Evolutionary conservation across 2,888 invertebrate genomes (phyloP).

Genomic region (Coelogynopora nodosa): DNA sequence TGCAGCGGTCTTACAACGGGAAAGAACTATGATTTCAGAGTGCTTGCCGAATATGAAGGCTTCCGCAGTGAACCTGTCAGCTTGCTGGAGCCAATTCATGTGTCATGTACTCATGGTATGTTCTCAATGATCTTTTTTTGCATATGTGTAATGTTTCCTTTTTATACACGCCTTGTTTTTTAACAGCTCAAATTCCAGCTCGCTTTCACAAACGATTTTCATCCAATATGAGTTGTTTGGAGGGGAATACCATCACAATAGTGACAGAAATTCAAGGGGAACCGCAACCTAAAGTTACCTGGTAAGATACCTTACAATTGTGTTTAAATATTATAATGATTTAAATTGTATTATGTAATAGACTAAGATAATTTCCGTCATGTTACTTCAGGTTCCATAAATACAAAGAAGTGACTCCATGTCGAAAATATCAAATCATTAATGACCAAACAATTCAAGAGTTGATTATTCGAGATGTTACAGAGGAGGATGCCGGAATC

Average conservation of each 20-base stretch:
- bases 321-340: background rate
- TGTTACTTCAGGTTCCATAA: conserved; percentile 7
- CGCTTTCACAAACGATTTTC: background rate
- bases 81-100: background rate
- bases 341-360: background rate
- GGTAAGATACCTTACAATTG: background rate
- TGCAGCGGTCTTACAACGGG: background rate
- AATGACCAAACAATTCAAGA: background rate
- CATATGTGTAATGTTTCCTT: too few species aligned
- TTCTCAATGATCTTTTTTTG: too few species aligned
- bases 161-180: too few species aligned
- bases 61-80: background rate
- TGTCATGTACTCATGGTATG: background rate
- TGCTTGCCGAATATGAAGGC: background rate
- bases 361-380: too few species aligned
- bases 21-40: background rate
- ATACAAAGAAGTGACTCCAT: background rate
- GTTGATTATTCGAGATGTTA: conserved; percentile 13
- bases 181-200: background rate
- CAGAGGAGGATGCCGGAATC: background rate
- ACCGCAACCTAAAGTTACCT: background rate
- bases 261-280: background rate
- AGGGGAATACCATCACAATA: background rate
- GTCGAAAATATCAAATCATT: background rate
- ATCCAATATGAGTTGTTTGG: background rate